A percentile compares a stretch with the other conserved stretches of the same genome.
phyloP scores from a whole-genome alignment of 2,113 vertebrate species.

The Phrynocephalus versicolor region DNA sequence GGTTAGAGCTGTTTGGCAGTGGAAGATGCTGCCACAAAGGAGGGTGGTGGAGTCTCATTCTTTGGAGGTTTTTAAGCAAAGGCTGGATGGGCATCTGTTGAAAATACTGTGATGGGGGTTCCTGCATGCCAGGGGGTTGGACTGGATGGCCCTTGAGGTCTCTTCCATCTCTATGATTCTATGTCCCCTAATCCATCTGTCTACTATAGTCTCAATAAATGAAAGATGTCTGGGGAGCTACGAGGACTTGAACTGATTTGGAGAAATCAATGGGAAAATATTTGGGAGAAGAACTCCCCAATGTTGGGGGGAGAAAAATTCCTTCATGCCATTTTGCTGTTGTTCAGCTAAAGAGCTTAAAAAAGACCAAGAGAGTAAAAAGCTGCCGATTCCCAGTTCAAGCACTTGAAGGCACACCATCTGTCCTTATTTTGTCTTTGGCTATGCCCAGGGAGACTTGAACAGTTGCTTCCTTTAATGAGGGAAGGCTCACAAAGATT shows the following conservation, averaged over 20 bases:
- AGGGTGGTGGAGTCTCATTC: too few relatives aligned
- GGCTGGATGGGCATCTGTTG: too few relatives aligned
- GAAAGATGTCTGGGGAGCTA: not conserved
- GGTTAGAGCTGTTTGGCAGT: too few relatives aligned
- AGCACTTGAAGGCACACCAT: not conserved
- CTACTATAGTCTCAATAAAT: not conserved
- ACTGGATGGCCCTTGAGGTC: too few relatives aligned
- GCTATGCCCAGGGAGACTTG: conserved; percentile 6
- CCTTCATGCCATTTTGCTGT: not conserved
- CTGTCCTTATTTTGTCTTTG: not conserved
- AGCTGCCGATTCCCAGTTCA: not conserved
- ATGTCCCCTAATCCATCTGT: not conserved
- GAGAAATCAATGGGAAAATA: not conserved
- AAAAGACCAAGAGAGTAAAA: not conserved
- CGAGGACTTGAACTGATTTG: not conserved
- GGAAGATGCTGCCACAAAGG: too few relatives aligned
- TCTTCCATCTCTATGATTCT: too few relatives aligned
- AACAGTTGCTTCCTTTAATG: conserved; percentile 9
- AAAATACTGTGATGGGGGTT: too few relatives aligned
- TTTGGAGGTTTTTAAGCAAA: too few relatives aligned
- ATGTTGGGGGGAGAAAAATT: too few relatives aligned
- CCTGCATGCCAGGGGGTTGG: too few relatives aligned
- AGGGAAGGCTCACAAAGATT: not conserved
- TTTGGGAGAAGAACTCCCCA: not conserved
- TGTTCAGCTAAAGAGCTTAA: not conserved